phyloP scores from a whole-genome alignment of 1,140 invertebrate species.

The Scaptomyza pallida region DNA sequence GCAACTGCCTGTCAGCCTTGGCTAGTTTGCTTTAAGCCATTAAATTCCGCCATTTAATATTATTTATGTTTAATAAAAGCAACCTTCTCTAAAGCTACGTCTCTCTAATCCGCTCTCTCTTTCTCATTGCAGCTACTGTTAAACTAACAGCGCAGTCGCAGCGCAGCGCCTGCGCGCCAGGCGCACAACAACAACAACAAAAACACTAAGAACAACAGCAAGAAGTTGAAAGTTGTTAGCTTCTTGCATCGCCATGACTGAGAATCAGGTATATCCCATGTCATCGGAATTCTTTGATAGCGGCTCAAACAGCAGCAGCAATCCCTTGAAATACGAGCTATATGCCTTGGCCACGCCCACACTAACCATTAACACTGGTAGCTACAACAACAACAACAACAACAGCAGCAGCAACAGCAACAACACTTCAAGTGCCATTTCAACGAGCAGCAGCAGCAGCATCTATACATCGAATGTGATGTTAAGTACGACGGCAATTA shows the following conservation, averaged over 20 bases:
- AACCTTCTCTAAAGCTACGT: background rate
- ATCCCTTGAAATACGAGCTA: conserved; percentile 77
- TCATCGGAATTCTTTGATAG: conserved; percentile 83
- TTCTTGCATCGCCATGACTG: conserved; percentile 65
- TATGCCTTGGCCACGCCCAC: conserved; percentile 71
- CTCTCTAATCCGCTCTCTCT: conserved; percentile 10
- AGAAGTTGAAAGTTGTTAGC: background rate
- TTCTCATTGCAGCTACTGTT: conserved; percentile 51
- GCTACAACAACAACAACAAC: conserved; percentile 37
- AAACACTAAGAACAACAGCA: background rate
- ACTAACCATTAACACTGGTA: conserved; percentile 64
- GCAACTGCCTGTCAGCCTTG: conserved; percentile 16
- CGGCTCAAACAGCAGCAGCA: conserved; percentile 81
- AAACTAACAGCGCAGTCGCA: conserved; percentile 47
- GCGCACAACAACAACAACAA: conserved; percentile 23
- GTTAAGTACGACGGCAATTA: conserved; percentile 80
- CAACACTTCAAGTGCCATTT: conserved; percentile 25
- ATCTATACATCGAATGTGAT: conserved; percentile 74
- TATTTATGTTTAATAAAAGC: conserved; percentile 25
- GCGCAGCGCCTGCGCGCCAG: conserved; percentile 59
- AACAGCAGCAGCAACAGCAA: conserved; percentile 43
- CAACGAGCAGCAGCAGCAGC: conserved; percentile 34
- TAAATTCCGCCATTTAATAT: background rate
- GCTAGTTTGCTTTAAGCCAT: conserved; percentile 1
- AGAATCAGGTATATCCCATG: conserved; percentile 83